These are phyloP conservation scores for Dufourea novaeangliae DNA, from an alignment of 1,140 invertebrate species.

Conservation along the genomic window DNA sequence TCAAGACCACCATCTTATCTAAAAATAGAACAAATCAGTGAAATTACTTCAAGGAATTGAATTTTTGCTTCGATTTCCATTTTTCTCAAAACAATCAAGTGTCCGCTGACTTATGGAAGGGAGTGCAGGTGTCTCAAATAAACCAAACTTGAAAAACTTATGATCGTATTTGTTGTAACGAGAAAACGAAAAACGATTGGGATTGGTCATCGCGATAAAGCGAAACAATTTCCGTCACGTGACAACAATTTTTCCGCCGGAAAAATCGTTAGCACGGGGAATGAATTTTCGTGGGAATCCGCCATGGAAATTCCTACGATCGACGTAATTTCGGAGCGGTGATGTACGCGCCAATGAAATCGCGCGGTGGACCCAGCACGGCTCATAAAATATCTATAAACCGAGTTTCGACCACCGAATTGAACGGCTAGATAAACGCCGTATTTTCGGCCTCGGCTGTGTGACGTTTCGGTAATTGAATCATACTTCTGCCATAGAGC, in stretches of 20 bases:
- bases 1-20: too few species aligned
- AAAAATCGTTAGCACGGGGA: conserved; percentile 2
- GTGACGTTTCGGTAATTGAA: conserved; percentile 36
- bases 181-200: not conserved
- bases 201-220: not conserved
- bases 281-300: conserved; percentile 21
- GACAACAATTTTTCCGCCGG: not conserved
- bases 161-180: too few species aligned
- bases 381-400: conserved; percentile 50
- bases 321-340: conserved; percentile 25
- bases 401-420: conserved; percentile 40
- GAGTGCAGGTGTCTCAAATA: not conserved
- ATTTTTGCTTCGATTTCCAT: too few species aligned
- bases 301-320: conserved; percentile 35
- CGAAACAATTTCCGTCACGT: not conserved
- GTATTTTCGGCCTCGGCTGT: conserved; percentile 14
- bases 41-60: too few species aligned
- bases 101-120: too few species aligned
- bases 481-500: conserved; percentile 11
- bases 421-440: conserved; percentile 35
- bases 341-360: conserved; percentile 37
- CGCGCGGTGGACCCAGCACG: not conserved
- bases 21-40: too few species aligned
- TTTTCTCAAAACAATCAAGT: too few species aligned
- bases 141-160: not conserved